A percentile compares a stretch with the other conserved stretches of the same genome.
Evolutionary conservation across 1,140 invertebrate genomes (phyloP).

Genomic region (Dinothrombium tinctorium): DNA sequence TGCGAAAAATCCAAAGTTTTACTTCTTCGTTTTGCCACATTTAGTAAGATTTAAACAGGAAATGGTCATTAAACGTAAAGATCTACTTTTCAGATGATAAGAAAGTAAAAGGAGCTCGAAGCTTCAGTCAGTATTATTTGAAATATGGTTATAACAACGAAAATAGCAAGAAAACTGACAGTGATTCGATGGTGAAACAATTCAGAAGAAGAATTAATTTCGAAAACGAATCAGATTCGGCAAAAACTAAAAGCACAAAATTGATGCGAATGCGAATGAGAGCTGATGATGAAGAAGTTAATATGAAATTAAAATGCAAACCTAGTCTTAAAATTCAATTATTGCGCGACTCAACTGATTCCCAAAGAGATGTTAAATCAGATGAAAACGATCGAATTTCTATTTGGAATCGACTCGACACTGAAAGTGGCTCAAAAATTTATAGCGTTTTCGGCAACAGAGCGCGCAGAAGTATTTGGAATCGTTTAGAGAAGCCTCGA

Average conservation of each 20-base stretch:
- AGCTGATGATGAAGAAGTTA: conserved; percentile 2
- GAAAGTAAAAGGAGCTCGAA: conserved; percentile 1
- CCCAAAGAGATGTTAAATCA: too few relatives aligned
- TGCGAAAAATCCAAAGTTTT: conserved; percentile 36
- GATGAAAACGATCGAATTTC: too few relatives aligned
- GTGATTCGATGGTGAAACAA: background rate
- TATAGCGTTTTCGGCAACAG: too few relatives aligned
- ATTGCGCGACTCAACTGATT: too few relatives aligned
- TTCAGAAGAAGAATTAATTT: background rate
- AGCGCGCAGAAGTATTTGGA: too few relatives aligned
- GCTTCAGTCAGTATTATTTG: background rate
- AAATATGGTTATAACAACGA: background rate
- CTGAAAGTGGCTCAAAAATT: too few relatives aligned
- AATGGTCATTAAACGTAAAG: background rate
- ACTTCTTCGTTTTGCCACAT: conserved; percentile 44
- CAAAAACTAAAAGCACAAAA: too few relatives aligned
- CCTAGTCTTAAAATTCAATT: too few relatives aligned
- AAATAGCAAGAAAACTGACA: background rate
- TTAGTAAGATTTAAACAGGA: conserved; percentile 18
- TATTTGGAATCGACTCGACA: too few relatives aligned
- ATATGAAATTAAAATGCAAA: too few relatives aligned
- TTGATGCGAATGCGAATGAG: background rate
- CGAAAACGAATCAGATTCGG: background rate
- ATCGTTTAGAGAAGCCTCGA: too few relatives aligned
- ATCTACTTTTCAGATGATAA: background rate